Percentiles rank a stretch among this genome's conserved stretches.
Conservation (phyloP, 1,140 invertebrate genomes). For the Heliconius hermathena region DNA sequence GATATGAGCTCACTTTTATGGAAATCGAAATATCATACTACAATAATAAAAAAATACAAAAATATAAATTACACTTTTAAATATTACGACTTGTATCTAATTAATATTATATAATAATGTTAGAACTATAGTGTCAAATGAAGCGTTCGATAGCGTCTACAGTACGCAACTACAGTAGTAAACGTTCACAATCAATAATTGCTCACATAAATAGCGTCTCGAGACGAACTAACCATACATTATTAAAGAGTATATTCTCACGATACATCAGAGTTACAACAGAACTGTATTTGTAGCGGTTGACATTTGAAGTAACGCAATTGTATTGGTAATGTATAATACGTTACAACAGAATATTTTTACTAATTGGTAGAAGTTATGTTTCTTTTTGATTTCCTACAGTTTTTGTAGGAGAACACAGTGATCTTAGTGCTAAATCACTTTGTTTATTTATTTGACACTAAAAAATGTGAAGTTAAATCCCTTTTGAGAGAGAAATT, state of each 20-base stretch:
- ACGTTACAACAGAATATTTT: no score
- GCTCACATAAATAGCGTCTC: not conserved
- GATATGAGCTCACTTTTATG: no score
- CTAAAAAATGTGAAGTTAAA: no score
- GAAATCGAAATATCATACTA: no score
- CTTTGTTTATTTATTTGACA: no score
- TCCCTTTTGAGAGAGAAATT: no score
- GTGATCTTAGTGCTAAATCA: not conserved
- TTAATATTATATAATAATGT: not conserved
- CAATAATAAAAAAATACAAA: no score
- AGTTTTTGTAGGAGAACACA: not conserved
- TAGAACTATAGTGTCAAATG: not conserved
- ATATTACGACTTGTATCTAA: no score
- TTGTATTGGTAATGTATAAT: not conserved
- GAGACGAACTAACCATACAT: constrained; percentile 1
- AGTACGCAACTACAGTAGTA: not conserved
- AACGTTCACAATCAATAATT: constrained; percentile 6
- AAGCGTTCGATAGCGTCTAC: not conserved
- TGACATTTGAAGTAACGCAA: constrained; percentile 4
- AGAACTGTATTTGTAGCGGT: not conserved
- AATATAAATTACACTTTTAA: no score
- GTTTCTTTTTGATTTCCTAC: no score
- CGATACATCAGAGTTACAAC: not conserved
- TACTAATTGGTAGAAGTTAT: no score
- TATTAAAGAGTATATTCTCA: constrained; percentile 9